phyloP scores from a whole-genome alignment of 2,797 vertebrate genomes.

The Micromesistius poutassou region DNA sequence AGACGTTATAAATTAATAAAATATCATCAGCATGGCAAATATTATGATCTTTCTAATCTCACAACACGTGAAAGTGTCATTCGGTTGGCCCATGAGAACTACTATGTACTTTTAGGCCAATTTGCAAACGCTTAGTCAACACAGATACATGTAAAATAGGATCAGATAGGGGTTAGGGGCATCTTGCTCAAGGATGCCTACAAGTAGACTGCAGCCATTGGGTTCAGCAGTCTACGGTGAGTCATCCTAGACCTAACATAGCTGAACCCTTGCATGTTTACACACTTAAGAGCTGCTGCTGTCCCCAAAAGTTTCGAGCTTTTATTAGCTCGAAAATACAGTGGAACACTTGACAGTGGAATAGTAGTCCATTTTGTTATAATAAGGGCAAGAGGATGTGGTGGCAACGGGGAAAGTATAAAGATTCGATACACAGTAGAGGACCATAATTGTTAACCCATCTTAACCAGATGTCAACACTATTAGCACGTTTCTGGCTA shows the following conservation, averaged over 20 bases:
- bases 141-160: neutral
- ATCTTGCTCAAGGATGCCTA: neutral
- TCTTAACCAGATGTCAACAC: neutral
- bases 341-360: neutral
- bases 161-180: neutral
- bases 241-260: neutral
- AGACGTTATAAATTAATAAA: neutral
- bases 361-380: no score
- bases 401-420: neutral
- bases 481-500: neutral
- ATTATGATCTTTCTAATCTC: no score
- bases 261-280: neutral
- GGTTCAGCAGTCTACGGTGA: neutral
- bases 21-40: neutral
- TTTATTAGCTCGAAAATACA: no score
- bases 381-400: no score
- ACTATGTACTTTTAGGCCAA: neutral
- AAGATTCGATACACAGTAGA: neutral
- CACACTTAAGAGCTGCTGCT: no score
- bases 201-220: neutral
- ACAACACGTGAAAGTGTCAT: neutral
- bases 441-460: neutral
- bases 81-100: no score
- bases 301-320: no score
- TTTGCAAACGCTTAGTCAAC: neutral